Conservation (phyloP, 2,888 invertebrate genomes). For the Drosophila flavopinicola region DNA sequence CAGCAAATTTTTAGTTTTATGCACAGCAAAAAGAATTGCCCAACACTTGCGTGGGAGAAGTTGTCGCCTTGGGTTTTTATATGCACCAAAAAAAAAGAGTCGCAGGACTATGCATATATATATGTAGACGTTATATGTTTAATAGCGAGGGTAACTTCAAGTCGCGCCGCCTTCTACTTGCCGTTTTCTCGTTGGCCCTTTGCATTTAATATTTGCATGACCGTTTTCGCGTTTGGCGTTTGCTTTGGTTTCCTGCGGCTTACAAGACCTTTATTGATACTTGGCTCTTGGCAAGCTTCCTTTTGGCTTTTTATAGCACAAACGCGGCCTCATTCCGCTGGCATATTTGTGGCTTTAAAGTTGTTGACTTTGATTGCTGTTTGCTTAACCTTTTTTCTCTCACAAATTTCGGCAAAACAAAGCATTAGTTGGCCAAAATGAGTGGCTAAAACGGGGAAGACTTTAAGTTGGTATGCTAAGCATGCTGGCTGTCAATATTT, state of each 20-base stretch:
- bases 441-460: conserved; percentile 31
- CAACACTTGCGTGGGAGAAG: not conserved
- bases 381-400: conserved; percentile 42
- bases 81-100: conserved; percentile 1
- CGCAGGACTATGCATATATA: not conserved
- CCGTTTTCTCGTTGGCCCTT: conserved; percentile 12
- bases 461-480: conserved; percentile 21
- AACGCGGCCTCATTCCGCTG: not conserved
- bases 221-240: conserved; percentile 21
- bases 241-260: conserved; percentile 49
- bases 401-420: conserved; percentile 44
- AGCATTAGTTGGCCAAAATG: conserved; percentile 55
- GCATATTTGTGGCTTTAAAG: conserved; percentile 43
- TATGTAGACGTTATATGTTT: conserved; percentile 1
- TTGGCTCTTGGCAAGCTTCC: conserved; percentile 50
- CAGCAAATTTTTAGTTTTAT: conserved; percentile 45
- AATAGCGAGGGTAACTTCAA: conserved; percentile 15
- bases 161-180: conserved; percentile 20
- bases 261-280: conserved; percentile 74
- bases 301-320: conserved; percentile 45
- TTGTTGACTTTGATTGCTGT: conserved; percentile 38
- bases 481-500: conserved; percentile 25
- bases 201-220: no score
- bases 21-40: conserved; percentile 12
- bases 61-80: conserved; percentile 11